Conservation (phyloP, 2,113 vertebrate genomes). For the Nesogale talazaci region DNA sequence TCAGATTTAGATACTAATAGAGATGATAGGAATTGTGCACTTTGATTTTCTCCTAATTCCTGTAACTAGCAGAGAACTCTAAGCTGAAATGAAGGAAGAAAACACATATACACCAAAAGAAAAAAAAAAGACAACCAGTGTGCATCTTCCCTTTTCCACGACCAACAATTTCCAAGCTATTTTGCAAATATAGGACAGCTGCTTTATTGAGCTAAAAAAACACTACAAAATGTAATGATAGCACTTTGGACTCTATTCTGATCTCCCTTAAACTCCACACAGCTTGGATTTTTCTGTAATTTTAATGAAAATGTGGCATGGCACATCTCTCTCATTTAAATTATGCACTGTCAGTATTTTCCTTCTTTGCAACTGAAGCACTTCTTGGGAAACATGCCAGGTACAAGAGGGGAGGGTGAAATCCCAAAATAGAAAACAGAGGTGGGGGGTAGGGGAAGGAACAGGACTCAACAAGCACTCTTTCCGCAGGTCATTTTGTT, state of each 20-base stretch:
- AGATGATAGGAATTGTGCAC: constrained; percentile 26
- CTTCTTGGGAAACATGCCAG: constrained; percentile 79
- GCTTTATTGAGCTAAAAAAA: constrained; percentile 84
- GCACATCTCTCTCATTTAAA: constrained; percentile 81
- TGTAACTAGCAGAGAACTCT: constrained; percentile 65
- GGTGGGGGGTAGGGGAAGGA: neutral
- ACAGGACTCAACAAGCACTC: constrained; percentile 65
- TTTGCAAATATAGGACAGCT: constrained; percentile 85
- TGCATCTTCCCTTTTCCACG: constrained; percentile 72
- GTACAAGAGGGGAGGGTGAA: constrained; percentile 61
- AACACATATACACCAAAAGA: neutral
- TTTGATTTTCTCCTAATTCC: constrained; percentile 46
- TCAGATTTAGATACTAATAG: constrained; percentile 62
- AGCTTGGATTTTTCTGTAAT: constrained; percentile 80
- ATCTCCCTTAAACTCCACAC: constrained; percentile 77
- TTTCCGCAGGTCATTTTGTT: constrained; percentile 15
- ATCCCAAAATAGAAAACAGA: constrained; percentile 64
- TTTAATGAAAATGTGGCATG: constrained; percentile 79
- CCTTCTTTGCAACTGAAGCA: constrained; percentile 78
- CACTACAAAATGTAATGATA: constrained; percentile 79
- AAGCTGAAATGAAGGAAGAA: constrained; percentile 70
- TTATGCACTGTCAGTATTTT: constrained; percentile 79
- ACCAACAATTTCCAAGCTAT: constrained; percentile 82
- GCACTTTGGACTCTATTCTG: constrained; percentile 83
- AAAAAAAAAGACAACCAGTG: constrained; percentile 56